A percentile compares a stretch with the other conserved stretches of the same genome.
phyloP scores from a whole-genome alignment of 2,113 vertebrate species.

The Oryzias javanicus region DNA sequence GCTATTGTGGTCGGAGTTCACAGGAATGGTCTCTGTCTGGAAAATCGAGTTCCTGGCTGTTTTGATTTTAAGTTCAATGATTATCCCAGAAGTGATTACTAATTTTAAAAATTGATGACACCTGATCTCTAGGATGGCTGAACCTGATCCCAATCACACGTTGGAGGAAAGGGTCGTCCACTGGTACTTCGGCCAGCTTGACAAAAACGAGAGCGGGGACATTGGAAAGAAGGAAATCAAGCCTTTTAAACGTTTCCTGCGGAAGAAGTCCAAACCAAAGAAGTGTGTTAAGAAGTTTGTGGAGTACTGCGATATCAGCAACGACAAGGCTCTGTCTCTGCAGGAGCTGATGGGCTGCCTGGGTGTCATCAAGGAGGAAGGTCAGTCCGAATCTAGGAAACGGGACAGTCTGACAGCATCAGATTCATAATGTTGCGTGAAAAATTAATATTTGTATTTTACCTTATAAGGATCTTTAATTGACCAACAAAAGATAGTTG shows the following conservation, averaged over 20 bases:
- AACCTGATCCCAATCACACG: slow-evolving; percentile 95
- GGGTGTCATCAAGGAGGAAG: slow-evolving; percentile 88
- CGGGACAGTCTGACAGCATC: too few relatives aligned
- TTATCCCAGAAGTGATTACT: neutral
- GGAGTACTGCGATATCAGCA: slow-evolving; percentile 93
- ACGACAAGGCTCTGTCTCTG: slow-evolving; percentile 89
- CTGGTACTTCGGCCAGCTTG: slow-evolving; percentile 95
- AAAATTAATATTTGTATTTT: too few relatives aligned
- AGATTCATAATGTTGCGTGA: too few relatives aligned
- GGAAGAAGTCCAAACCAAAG: slow-evolving; percentile 96
- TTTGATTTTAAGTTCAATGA: too few relatives aligned
- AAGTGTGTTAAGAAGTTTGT: slow-evolving; percentile 97
- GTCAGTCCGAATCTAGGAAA: slow-evolving; percentile 43
- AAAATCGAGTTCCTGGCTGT: neutral
- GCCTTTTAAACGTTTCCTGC: slow-evolving; percentile 91
- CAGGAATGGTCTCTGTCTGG: neutral
- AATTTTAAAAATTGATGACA: slow-evolving; percentile 2
- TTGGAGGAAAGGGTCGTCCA: slow-evolving; percentile 95
- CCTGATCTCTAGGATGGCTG: slow-evolving; percentile 79
- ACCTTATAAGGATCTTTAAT: too few relatives aligned
- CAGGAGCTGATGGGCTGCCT: slow-evolving; percentile 94
- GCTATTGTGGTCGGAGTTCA: neutral
- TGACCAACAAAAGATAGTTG: too few relatives aligned
- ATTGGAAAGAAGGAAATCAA: slow-evolving; percentile 98
- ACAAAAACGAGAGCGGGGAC: slow-evolving; percentile 91